phyloP scores from a whole-genome alignment of 2,888 invertebrate genomes.

The Argyresthia albistria region DNA sequence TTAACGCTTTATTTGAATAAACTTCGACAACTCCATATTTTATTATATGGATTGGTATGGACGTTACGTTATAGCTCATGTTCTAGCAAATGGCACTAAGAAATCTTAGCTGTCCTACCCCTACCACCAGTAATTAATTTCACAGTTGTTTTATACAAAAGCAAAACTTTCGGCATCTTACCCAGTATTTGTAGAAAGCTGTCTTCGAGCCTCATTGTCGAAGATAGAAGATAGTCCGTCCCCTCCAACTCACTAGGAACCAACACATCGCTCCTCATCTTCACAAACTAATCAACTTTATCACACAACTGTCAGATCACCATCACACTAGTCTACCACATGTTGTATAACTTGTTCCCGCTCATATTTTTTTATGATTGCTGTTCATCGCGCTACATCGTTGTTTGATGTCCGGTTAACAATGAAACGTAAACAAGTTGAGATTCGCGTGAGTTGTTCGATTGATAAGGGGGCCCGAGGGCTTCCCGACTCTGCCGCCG shows the following conservation, averaged over 20 bases:
- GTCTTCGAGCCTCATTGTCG: slow-evolving; percentile 74
- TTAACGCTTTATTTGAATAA: too few relatives aligned
- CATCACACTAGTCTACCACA: too few relatives aligned
- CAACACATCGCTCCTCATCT: slow-evolving; percentile 65
- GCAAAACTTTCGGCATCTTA: slow-evolving; percentile 13
- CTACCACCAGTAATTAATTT: too few relatives aligned
- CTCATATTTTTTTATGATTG: background rate
- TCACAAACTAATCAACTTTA: background rate
- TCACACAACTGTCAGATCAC: background rate
- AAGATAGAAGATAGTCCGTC: slow-evolving; percentile 74
- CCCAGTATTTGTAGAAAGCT: slow-evolving; percentile 75
- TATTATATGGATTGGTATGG: too few relatives aligned
- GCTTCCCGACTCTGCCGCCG: background rate
- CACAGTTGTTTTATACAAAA: too few relatives aligned
- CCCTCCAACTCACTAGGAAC: slow-evolving; percentile 73
- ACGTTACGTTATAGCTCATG: too few relatives aligned
- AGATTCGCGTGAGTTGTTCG: slow-evolving; percentile 20
- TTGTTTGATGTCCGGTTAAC: slow-evolving; percentile 4
- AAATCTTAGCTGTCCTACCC: too few relatives aligned
- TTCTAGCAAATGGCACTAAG: too few relatives aligned
- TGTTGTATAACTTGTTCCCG: background rate
- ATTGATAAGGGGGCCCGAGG: background rate
- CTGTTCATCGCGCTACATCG: slow-evolving; percentile 1
- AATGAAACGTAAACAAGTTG: slow-evolving; percentile 30
- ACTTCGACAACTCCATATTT: too few relatives aligned